Conservation (phyloP, 2,888 invertebrate species). For the Ectemnius cavifrons region DNA sequence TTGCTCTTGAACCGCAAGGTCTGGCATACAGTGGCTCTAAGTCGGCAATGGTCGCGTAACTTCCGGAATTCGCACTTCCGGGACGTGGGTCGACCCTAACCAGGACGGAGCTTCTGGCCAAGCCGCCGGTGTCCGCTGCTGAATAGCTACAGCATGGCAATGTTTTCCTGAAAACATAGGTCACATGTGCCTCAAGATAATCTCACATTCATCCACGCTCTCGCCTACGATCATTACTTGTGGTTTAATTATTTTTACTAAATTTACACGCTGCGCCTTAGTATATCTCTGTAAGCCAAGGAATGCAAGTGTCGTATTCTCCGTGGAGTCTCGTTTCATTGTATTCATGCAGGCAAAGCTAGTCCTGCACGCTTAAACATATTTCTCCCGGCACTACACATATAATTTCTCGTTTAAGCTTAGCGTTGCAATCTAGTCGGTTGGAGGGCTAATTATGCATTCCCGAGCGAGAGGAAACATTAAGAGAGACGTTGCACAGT, state of each 20-base stretch:
- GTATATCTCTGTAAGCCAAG: no score
- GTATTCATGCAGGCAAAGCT: no score
- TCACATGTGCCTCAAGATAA: no score
- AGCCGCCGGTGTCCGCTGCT: constrained; percentile 85
- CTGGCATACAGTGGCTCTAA: constrained; percentile 80
- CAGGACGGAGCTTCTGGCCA: constrained; percentile 86
- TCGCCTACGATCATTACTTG: constrained; percentile 45
- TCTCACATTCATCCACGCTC: background rate
- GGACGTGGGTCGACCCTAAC: constrained; percentile 87
- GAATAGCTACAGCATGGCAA: constrained; percentile 85
- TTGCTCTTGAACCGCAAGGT: constrained; percentile 82
- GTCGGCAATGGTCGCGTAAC: constrained; percentile 91
- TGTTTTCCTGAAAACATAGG: constrained; percentile 71
- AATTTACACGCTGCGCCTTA: constrained; percentile 9
- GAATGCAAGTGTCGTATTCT: no score
- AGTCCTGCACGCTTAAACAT: no score
- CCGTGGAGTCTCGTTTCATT: no score
- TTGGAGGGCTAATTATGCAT: no score
- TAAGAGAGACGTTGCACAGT: no score
- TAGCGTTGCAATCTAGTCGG: no score
- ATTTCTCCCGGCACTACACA: no score
- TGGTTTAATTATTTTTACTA: constrained; percentile 54
- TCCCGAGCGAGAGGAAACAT: no score
- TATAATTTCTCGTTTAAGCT: no score
- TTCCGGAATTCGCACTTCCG: constrained; percentile 87